A percentile compares a stretch with the other conserved stretches of the same genome.
phyloP scores from a whole-genome alignment of 2,113 vertebrate genomes.

The Pollimyrus isidori region DNA sequence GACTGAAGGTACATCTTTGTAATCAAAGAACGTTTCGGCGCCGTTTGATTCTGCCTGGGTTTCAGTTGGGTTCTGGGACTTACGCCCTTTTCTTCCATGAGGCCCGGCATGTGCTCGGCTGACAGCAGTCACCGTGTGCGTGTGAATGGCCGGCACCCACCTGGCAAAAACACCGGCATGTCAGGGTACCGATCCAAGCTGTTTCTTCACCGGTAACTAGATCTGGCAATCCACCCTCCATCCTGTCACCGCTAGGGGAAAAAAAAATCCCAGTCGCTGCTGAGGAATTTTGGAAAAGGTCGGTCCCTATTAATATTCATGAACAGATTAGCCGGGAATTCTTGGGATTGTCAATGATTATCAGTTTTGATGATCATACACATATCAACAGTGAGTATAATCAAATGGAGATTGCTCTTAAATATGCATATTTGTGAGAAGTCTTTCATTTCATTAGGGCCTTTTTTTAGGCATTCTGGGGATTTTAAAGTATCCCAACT shows the following conservation, averaged over 20 bases:
- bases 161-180: neutral
- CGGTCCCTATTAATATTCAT: neutral
- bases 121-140: neutral
- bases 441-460: neutral
- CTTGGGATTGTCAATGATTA: neutral
- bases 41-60: neutral
- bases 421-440: neutral
- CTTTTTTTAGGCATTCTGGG: neutral
- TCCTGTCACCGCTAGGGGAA: neutral
- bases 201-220: neutral
- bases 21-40: neutral
- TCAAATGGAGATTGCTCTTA: neutral
- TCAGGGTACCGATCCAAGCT: neutral
- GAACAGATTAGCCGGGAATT: constrained; percentile 1
- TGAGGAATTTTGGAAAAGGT: neutral
- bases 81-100: neutral
- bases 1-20: neutral
- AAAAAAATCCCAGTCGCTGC: neutral
- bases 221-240: neutral
- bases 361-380: neutral
- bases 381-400: constrained; percentile 1
- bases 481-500: neutral
- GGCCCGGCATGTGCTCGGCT: neutral
- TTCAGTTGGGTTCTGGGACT: neutral
- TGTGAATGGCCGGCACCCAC: neutral